Conservation (phyloP, 2,113 vertebrate genomes). For the Xenus cinereus region DNA sequence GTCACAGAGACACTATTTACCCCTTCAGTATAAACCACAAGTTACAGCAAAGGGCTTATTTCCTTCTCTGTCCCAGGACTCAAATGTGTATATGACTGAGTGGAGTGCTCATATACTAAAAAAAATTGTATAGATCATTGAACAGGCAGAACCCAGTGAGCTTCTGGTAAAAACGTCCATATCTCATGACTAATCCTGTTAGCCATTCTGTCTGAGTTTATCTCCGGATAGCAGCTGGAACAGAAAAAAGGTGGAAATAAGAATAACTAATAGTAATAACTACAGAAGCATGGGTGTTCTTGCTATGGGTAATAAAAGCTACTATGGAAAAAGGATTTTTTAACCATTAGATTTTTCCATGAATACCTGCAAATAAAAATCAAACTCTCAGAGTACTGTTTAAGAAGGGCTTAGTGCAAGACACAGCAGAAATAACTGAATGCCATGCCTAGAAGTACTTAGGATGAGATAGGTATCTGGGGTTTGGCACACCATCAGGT, state of each 20-base stretch:
- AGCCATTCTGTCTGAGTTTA: neutral
- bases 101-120: neutral
- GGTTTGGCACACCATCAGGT: neutral
- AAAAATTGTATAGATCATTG: neutral
- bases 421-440: neutral
- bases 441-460: neutral
- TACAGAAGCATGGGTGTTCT: neutral
- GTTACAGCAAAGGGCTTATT: neutral
- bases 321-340: neutral
- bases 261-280: neutral
- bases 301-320: neutral
- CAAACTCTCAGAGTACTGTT: neutral
- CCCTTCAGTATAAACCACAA: neutral
- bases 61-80: neutral
- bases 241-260: neutral
- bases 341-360: slow-evolving; percentile 17
- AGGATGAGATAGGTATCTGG: neutral
- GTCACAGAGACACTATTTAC: neutral
- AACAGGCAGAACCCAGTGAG: neutral
- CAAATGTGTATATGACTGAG: neutral
- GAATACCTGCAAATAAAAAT: slow-evolving; percentile 10
- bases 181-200: neutral
- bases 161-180: neutral
- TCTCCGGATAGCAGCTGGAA: neutral
- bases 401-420: neutral